A percentile compares a stretch with the other conserved stretches of the same genome.
phyloP scores from a whole-genome alignment of 2,113 vertebrate species.

The Peucedramus taeniatus region DNA sequence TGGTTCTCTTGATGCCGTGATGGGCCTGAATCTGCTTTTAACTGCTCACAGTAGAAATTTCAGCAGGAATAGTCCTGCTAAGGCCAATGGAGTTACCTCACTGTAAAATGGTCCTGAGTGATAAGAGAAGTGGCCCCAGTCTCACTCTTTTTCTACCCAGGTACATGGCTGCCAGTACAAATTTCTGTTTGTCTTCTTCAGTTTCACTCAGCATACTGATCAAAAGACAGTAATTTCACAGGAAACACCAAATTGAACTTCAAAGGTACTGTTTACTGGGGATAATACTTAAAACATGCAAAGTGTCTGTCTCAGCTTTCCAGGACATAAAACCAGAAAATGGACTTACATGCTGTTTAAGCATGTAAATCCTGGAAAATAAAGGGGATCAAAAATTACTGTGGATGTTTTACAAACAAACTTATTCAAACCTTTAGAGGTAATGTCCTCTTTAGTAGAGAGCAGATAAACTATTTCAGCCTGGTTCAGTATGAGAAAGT shows the following conservation, averaged over 20 bases:
- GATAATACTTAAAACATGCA: neutral
- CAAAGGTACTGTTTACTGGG: conserved; percentile 15
- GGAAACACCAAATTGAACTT: neutral
- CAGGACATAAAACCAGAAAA: neutral
- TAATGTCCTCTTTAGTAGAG: neutral
- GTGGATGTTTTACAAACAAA: neutral
- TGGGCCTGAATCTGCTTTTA: conserved; percentile 15
- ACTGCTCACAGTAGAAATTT: neutral
- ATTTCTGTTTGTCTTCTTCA: neutral
- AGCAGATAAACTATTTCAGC: neutral
- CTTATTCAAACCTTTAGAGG: neutral
- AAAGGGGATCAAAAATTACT: neutral
- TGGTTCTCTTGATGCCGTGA: neutral
- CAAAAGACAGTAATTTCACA: neutral
- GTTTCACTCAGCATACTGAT: neutral
- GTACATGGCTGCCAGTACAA: neutral
- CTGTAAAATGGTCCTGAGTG: neutral
- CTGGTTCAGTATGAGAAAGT: neutral
- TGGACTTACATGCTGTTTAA: neutral
- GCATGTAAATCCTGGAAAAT: neutral
- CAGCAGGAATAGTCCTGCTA: neutral
- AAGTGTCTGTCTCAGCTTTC: conserved; percentile 5
- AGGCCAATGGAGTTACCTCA: neutral
- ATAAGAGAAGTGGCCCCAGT: neutral
- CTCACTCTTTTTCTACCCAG: neutral